These are phyloP conservation scores for Parelbella ahira DNA, from an alignment of 2,888 invertebrate genomes.

Conservation along the genomic window DNA sequence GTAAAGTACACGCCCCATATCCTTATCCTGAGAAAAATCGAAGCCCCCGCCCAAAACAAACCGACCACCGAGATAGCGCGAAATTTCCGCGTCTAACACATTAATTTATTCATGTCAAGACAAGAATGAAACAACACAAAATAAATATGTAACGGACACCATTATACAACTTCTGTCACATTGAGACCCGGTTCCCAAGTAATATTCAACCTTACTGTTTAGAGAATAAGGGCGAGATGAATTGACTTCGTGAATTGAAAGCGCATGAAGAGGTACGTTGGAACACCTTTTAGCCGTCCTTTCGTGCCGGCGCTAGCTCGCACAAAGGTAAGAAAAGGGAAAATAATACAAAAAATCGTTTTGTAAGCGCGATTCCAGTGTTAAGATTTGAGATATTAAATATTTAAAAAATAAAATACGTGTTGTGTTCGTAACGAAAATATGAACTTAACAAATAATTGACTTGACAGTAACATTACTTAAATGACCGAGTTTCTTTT, in stretches of 20 bases:
- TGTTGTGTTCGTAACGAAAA: too few relatives aligned
- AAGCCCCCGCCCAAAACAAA: conserved; percentile 24
- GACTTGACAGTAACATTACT: too few relatives aligned
- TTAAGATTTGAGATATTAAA: conserved; percentile 26
- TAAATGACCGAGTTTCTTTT: too few relatives aligned
- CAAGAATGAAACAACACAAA: conserved; percentile 74
- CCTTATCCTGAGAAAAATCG: conserved; percentile 16
- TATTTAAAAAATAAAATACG: too few relatives aligned
- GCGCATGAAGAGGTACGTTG: conserved; percentile 53
- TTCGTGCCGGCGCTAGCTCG: conserved; percentile 75
- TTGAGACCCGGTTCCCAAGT: not conserved
- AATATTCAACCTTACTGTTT: conserved; percentile 1
- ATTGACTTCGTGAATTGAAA: not conserved
- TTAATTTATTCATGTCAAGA: conserved; percentile 76
- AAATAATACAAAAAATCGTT: conserved; percentile 61
- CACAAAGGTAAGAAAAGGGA: conserved; percentile 74
- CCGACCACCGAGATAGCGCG: conserved; percentile 69
- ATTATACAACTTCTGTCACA: conserved; percentile 36
- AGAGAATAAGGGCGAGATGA: not conserved
- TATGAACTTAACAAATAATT: too few relatives aligned
- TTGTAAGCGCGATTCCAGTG: conserved; percentile 37
- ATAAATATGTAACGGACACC: conserved; percentile 76
- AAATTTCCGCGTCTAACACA: conserved; percentile 61
- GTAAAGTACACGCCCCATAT: conserved; percentile 18
- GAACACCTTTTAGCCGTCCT: conserved; percentile 66